Percentiles rank a stretch among this genome's conserved stretches.
Evolutionary conservation across 92 coral and sea anemone species (phyloP).

Genomic region (Blastomussa wellsi): DNA sequence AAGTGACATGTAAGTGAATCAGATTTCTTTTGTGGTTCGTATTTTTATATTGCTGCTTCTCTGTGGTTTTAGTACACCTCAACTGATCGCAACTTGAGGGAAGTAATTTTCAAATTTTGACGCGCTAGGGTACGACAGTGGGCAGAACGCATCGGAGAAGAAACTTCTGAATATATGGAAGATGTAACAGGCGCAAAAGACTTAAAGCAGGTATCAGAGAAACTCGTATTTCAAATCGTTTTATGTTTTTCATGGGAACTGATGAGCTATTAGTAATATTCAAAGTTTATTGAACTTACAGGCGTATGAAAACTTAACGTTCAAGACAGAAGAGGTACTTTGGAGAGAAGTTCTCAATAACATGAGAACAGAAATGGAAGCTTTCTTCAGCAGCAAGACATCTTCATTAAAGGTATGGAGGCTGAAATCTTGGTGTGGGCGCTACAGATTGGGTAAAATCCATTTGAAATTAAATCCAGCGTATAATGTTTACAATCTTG

Average conservation of each 20-base stretch:
- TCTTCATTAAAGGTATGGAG: constrained; percentile 69
- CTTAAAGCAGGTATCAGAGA: constrained; percentile 53
- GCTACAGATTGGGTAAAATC: not conserved
- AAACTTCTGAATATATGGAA: constrained; percentile 40
- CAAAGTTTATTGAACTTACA: constrained; percentile 42
- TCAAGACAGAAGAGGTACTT: constrained; percentile 42
- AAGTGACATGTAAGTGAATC: constrained; percentile 27
- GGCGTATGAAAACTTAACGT: constrained; percentile 65
- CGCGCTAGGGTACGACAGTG: constrained; percentile 67
- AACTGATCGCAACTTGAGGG: constrained; percentile 12
- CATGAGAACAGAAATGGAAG: constrained; percentile 62
- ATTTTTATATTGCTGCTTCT: not conserved
- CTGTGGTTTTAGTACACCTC: constrained; percentile 9
- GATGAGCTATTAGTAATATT: constrained; percentile 31
- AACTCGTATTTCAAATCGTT: constrained; percentile 28
- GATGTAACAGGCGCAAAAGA: constrained; percentile 47
- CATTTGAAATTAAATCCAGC: constrained; percentile 13
- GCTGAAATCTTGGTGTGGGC: constrained; percentile 16
- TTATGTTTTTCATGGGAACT: constrained; percentile 16
- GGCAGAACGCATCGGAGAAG: constrained; percentile 70
- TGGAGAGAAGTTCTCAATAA: constrained; percentile 52
- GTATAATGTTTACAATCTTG: constrained; percentile 24
- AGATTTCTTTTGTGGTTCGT: not conserved
- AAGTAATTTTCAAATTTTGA: constrained; percentile 19
- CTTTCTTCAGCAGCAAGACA: constrained; percentile 67